These are phyloP conservation scores for Nemoura dubitans DNA, from an alignment of 2,888 invertebrate genomes.

Conservation along the genomic window DNA sequence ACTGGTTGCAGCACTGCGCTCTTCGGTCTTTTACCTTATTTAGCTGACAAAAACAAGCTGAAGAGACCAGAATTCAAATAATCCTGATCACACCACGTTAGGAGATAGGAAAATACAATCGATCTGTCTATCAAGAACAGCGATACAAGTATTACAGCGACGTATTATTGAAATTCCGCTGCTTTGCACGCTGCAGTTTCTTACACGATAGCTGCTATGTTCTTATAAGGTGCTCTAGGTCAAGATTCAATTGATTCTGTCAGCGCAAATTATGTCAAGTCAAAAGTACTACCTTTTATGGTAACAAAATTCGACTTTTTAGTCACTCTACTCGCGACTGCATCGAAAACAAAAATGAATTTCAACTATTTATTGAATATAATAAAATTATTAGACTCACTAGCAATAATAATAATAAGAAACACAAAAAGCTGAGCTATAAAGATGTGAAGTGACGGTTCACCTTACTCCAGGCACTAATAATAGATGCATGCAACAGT, in stretches of 20 bases:
- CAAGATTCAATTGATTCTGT: background rate
- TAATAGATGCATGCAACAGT: too few relatives aligned
- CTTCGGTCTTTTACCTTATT: background rate
- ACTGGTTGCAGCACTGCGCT: background rate
- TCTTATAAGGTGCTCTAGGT: constrained; percentile 9
- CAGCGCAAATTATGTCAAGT: background rate
- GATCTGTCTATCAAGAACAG: background rate
- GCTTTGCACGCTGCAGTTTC: background rate
- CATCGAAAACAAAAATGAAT: too few relatives aligned
- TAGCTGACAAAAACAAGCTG: background rate
- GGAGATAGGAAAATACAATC: background rate
- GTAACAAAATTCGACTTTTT: background rate
- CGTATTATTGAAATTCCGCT: background rate
- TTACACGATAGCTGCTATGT: background rate
- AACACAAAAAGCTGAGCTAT: too few relatives aligned
- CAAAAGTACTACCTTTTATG: background rate
- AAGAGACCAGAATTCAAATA: background rate
- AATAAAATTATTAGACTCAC: too few relatives aligned
- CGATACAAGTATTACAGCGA: background rate
- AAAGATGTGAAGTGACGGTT: too few relatives aligned
- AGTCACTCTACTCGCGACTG: too few relatives aligned
- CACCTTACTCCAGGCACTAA: too few relatives aligned
- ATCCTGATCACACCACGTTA: background rate
- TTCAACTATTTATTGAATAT: too few relatives aligned
- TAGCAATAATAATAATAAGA: too few relatives aligned